Percentiles rank a stretch among this genome's conserved stretches.
Conservation (phyloP, 2,797 vertebrate species). For the Microchirus variegatus region DNA sequence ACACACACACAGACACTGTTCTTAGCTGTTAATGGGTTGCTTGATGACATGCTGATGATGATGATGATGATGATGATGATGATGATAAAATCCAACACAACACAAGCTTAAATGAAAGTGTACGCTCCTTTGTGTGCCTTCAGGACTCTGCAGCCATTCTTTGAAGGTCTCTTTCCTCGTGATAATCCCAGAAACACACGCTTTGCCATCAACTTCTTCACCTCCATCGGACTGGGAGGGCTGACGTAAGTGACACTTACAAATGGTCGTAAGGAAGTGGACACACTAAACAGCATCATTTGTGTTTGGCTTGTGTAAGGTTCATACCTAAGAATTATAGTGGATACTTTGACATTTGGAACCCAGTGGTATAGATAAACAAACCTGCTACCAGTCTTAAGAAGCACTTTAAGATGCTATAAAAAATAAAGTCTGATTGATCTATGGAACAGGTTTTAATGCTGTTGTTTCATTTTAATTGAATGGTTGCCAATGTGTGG, state of each 20-base stretch:
- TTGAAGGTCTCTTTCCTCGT: conserved; percentile 94
- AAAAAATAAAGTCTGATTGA: too few species aligned
- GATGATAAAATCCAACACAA: neutral
- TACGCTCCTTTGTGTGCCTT: conserved; percentile 33
- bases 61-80: neutral
- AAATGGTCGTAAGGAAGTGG: neutral
- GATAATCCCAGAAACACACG: conserved; percentile 98
- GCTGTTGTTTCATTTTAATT: too few species aligned
- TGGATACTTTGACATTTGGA: too few species aligned
- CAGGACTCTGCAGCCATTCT: conserved; percentile 91
- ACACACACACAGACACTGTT: neutral
- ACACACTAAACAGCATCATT: neutral
- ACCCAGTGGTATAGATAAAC: too few species aligned
- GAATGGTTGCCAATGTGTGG: too few species aligned
- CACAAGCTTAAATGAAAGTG: neutral
- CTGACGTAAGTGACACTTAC: conserved; percentile 87
- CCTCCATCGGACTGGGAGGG: conserved; percentile 96
- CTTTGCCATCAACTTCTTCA: conserved; percentile 99
- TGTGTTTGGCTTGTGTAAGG: too few species aligned
- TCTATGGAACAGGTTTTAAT: too few species aligned
- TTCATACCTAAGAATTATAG: too few species aligned
- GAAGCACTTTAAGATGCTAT: too few species aligned
- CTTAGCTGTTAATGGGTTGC: too few species aligned
- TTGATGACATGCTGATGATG: neutral
- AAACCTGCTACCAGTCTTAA: too few species aligned